Evolutionary conservation across 64 coral and sea anemone species (phyloP).

Genomic region (Dendronephthya gigantea): DNA sequence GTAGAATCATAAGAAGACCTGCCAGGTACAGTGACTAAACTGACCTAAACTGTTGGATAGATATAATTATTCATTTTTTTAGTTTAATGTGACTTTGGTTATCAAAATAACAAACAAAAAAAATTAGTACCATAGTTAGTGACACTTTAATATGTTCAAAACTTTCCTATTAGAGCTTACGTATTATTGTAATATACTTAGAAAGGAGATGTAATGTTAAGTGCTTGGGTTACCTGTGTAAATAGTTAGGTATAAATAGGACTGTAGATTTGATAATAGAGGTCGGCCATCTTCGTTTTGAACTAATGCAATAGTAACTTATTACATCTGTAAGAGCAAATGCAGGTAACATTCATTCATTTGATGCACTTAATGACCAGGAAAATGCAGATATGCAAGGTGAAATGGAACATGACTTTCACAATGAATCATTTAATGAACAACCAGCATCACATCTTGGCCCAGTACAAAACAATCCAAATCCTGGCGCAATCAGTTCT

Average conservation of each 20-base stretch:
- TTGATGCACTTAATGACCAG: slow-evolving; percentile 47
- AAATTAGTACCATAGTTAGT: background rate
- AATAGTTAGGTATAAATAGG: too few relatives aligned
- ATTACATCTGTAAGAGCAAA: slow-evolving; percentile 22
- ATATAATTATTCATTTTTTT: background rate
- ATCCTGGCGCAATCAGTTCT: too few relatives aligned
- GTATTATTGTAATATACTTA: background rate
- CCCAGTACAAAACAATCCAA: background rate
- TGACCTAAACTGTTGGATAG: background rate
- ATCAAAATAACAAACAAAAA: background rate
- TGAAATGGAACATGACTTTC: slow-evolving; percentile 18
- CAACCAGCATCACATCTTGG: slow-evolving; percentile 43
- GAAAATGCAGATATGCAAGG: slow-evolving; percentile 37
- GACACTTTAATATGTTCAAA: background rate
- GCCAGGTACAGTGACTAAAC: background rate
- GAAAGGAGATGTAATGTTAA: background rate
- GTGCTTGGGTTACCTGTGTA: too few relatives aligned
- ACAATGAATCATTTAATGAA: slow-evolving; percentile 23
- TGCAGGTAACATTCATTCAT: slow-evolving; percentile 16
- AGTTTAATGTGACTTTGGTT: background rate
- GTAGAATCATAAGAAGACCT: background rate
- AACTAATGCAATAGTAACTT: too few relatives aligned
- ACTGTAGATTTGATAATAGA: too few relatives aligned
- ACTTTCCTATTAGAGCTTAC: background rate
- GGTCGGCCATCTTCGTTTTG: too few relatives aligned